Conservation (phyloP, 1,140 invertebrate species). For the Bombus superbus region DNA sequence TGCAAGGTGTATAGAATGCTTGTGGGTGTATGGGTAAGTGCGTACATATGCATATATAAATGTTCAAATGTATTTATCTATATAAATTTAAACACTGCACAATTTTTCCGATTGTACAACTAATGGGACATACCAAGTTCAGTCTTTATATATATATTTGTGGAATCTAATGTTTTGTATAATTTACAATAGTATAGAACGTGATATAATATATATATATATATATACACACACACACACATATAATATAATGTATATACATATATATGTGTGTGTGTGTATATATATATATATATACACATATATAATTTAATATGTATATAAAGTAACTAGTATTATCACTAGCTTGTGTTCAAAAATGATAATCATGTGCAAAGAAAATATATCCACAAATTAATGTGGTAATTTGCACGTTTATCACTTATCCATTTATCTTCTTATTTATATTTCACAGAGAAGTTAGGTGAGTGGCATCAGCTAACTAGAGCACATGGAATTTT, state of each 20-base stretch:
- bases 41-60: background rate
- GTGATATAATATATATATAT: slow-evolving; percentile 14
- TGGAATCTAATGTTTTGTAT: slow-evolving; percentile 68
- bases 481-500: slow-evolving; percentile 73
- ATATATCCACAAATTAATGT: slow-evolving; percentile 58
- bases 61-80: slow-evolving; percentile 10
- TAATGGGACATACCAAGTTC: slow-evolving; percentile 70
- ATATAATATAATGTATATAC: slow-evolving; percentile 60
- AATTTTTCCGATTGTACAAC: slow-evolving; percentile 54
- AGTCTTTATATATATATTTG: slow-evolving; percentile 73
- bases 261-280: background rate
- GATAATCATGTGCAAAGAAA: slow-evolving; percentile 65
- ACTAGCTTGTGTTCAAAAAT: slow-evolving; percentile 57
- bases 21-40: background rate
- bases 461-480: slow-evolving; percentile 69
- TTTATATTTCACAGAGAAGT: slow-evolving; percentile 71
- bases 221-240: slow-evolving; percentile 45
- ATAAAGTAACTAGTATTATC: slow-evolving; percentile 55
- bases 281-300: slow-evolving; percentile 50
- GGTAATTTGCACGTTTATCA: slow-evolving; percentile 60
- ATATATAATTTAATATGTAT: slow-evolving; percentile 63
- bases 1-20: background rate
- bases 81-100: slow-evolving; percentile 15
- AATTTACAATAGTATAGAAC: slow-evolving; percentile 69
- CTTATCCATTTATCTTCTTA: slow-evolving; percentile 47